Percentiles rank a stretch among this genome's conserved stretches.
Conservation (phyloP, 1,140 invertebrate genomes). For the Drosophila rufa region DNA sequence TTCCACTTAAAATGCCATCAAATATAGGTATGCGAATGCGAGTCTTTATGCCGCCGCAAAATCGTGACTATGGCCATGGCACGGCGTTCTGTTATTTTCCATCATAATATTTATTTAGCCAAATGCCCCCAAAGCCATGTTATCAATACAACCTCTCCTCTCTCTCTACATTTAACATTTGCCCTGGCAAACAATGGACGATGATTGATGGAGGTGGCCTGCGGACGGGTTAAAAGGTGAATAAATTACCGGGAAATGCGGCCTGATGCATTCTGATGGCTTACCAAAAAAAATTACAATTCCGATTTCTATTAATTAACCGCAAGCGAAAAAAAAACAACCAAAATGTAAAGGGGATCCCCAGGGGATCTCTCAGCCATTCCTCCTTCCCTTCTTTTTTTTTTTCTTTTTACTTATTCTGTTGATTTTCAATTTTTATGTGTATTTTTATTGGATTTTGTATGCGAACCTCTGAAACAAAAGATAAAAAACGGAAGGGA, state of each 20-base stretch:
- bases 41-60: not conserved
- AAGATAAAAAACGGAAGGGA: conserved; percentile 25
- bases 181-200: not conserved
- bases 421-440: conserved; percentile 33
- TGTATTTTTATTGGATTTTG: conserved; percentile 50
- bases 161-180: too few relatives aligned
- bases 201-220: conserved; percentile 37
- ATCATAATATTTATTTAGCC: conserved; percentile 40
- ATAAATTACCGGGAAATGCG: conserved; percentile 28
- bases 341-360: conserved; percentile 1
- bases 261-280: conserved; percentile 19
- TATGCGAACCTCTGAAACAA: conserved; percentile 26
- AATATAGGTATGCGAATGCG: not conserved
- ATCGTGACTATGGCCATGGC: not conserved
- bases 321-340: conserved; percentile 10
- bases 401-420: conserved; percentile 27
- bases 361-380: conserved; percentile 15
- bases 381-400: not conserved
- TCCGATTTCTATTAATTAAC: conserved; percentile 55
- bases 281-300: conserved; percentile 23
- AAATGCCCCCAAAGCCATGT: conserved; percentile 39
- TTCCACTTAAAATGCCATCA: conserved; percentile 67
- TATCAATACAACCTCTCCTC: conserved; percentile 20
- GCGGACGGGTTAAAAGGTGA: not conserved
- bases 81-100: conserved; percentile 16